Percentiles rank a stretch among this genome's conserved stretches.
phyloP scores from a whole-genome alignment of 2,888 invertebrate species.

The Chrysolina oricalcia region DNA sequence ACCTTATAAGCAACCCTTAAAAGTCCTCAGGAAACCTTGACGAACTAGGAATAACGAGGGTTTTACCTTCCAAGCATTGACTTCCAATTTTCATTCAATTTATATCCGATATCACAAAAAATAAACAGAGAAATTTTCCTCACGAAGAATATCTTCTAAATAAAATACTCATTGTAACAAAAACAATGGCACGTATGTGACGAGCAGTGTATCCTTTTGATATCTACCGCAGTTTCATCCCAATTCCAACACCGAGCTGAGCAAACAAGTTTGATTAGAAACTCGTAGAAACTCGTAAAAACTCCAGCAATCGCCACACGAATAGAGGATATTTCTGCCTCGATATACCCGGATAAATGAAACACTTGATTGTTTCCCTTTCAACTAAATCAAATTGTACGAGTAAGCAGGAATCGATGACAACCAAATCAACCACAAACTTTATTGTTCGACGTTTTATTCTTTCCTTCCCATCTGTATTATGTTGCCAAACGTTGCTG shows the following conservation, averaged over 20 bases:
- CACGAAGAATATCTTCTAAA: too few relatives aligned
- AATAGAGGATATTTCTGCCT: slow-evolving; percentile 8
- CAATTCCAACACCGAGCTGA: not conserved
- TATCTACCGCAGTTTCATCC: not conserved
- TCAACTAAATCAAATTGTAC: slow-evolving; percentile 47
- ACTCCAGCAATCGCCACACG: not conserved
- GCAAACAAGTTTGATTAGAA: slow-evolving; percentile 20
- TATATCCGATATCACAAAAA: too few relatives aligned
- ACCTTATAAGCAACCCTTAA: too few relatives aligned
- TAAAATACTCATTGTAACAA: too few relatives aligned
- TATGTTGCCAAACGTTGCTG: slow-evolving; percentile 34
- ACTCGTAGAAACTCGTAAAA: slow-evolving; percentile 1
- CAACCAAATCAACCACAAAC: slow-evolving; percentile 50
- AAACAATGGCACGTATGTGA: not conserved
- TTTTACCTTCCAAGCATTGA: too few relatives aligned
- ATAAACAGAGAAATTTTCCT: too few relatives aligned
- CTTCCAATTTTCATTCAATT: too few relatives aligned
- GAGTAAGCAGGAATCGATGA: slow-evolving; percentile 50
- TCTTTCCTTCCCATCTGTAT: slow-evolving; percentile 19
- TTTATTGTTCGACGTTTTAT: slow-evolving; percentile 46
- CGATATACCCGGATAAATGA: slow-evolving; percentile 32
- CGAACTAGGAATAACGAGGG: too few relatives aligned
- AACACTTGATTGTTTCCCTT: slow-evolving; percentile 46
- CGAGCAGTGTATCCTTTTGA: not conserved
- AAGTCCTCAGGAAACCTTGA: too few relatives aligned